Conservation (phyloP, 1,140 invertebrate genomes). For the Cephus cinctus region DNA sequence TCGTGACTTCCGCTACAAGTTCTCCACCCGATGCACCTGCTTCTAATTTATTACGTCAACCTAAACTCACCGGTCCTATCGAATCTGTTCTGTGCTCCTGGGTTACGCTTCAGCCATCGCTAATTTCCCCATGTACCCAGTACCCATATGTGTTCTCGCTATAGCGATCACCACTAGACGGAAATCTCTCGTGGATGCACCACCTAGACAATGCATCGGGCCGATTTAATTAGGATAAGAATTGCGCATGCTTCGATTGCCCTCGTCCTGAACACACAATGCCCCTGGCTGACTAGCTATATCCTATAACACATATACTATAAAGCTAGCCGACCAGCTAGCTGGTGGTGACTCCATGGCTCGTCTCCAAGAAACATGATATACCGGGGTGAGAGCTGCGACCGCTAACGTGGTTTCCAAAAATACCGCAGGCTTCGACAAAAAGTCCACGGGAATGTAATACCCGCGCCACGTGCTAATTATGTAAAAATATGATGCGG, state of each 20-base stretch:
- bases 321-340: too few species aligned
- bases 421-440: constrained; percentile 51
- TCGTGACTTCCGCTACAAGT: constrained; percentile 20
- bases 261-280: constrained; percentile 1
- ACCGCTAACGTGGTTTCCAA: constrained; percentile 46
- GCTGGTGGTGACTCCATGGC: constrained; percentile 26
- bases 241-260: constrained; percentile 13
- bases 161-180: constrained; percentile 2
- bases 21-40: constrained; percentile 27
- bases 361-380: constrained; percentile 55
- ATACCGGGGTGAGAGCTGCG: constrained; percentile 35
- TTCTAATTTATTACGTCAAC: constrained; percentile 22
- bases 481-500: constrained; percentile 57
- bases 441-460: constrained; percentile 56
- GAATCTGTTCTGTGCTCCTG: background rate
- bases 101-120: background rate
- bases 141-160: too few species aligned
- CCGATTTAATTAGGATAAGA: constrained; percentile 37
- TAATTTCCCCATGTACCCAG: too few species aligned
- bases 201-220: constrained; percentile 17
- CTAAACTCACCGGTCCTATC: background rate
- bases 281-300: background rate
- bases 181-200: background rate
- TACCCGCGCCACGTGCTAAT: constrained; percentile 52
- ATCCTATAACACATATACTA: too few species aligned